phyloP scores from a whole-genome alignment of 2,113 vertebrate species.

The Syrrhaptes paradoxus region DNA sequence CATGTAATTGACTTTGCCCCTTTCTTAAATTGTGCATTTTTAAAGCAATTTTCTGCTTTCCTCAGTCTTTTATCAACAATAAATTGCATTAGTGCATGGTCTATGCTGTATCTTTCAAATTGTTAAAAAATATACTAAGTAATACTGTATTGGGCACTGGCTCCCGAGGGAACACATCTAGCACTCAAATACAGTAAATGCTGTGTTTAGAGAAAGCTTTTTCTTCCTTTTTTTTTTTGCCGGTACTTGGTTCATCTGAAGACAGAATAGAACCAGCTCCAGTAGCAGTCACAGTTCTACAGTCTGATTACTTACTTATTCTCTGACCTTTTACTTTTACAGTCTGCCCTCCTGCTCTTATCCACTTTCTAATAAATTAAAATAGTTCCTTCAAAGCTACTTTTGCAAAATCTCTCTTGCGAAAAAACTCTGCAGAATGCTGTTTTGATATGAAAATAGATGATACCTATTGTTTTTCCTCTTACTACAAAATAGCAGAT shows the following conservation, averaged over 20 bases:
- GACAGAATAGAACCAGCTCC: background rate
- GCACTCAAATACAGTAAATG: background rate
- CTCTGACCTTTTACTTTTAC: background rate
- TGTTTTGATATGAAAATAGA: background rate
- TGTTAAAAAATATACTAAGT: background rate
- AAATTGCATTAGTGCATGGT: background rate
- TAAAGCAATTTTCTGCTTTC: background rate
- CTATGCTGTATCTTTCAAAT: background rate
- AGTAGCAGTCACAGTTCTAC: background rate
- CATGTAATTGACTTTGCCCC: background rate
- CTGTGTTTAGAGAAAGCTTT: background rate
- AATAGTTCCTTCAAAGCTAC: background rate
- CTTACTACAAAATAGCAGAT: background rate
- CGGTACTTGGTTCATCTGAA: background rate
- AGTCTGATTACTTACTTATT: background rate
- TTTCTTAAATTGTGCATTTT: background rate
- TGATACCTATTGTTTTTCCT: background rate
- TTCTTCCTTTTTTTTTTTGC: background rate
- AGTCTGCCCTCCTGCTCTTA: background rate
- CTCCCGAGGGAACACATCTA: background rate
- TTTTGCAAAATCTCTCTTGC: background rate
- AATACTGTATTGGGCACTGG: background rate
- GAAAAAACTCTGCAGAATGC: background rate
- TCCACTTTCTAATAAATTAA: background rate
- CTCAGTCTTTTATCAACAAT: background rate